Base-by-base conservation (phyloP, 2,888 invertebrate species). In the Drosophila koepferae region DNA sequence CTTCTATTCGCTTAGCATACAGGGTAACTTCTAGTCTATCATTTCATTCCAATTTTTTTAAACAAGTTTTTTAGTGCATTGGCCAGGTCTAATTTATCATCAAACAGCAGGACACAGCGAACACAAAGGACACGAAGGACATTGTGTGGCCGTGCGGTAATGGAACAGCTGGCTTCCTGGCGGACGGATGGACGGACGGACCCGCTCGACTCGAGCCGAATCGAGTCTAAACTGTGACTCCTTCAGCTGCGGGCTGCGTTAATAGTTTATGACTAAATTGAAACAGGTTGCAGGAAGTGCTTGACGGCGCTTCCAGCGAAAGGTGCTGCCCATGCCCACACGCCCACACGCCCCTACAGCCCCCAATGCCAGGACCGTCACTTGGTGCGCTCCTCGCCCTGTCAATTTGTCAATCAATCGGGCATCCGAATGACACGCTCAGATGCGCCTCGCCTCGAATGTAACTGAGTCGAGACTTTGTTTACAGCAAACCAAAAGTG, bases 201-300 rank as follows among this genome's bases (percentile, higher is more conserved):
- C 48, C 16, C 49, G 34, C 34, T 34, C 46, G 46, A 48, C 7
- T 18, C 49, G 53, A 51, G 12, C 18, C 49, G 49, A 51, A 3
- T 34, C 49, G 53, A 31, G 28, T 51, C 51, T 38, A 28, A n/a
- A n/a, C 48, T 31, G 18, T 36, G 51, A 31, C 62, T 20, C 46
- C 36, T 66, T 71, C 66, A 56, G 70, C 78, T 80, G 82, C 74
- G 72, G 75, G 75, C 59, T 54, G 44, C 56, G 48, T 63, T 67
- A 81, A 67, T 72, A 83, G 90, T 77, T 87, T 90, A 88, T 86
- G 85, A 63, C 88, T 90, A 90, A 86, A 86, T 86, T 90, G 90
- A 90, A 90, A 82, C 85, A 86, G 85, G 85, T 86, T 49, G 44
- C 67, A 70, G 81, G 80, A 78, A 74, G 71, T 72, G 65, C 51